Conservation (phyloP, 2,797 vertebrate species). For the Phaenicophaeus curvirostris region DNA sequence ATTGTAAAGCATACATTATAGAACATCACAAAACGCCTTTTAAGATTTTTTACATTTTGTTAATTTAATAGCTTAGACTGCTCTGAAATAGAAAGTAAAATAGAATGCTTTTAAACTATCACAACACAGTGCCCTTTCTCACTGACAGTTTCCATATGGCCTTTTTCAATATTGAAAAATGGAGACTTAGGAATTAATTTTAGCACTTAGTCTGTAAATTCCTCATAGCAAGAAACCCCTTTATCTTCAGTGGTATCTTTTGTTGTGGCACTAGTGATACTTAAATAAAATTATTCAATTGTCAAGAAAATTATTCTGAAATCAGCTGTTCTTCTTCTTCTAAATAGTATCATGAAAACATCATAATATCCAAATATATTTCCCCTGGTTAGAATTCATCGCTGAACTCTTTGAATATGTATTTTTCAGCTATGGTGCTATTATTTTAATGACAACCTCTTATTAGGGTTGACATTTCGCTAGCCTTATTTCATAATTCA, state of each 20-base stretch:
- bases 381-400: neutral
- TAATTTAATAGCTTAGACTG: neutral
- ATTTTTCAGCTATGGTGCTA: neutral
- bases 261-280: neutral
- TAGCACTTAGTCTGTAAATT: neutral
- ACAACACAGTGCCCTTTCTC: neutral
- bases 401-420: neutral
- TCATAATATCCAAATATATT: neutral
- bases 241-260: neutral
- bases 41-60: neutral
- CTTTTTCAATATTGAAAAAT: neutral
- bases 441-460: conserved; percentile 15
- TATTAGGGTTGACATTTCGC: conserved; percentile 13
- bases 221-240: neutral
- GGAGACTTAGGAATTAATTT: neutral
- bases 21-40: neutral
- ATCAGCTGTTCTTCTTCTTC: neutral
- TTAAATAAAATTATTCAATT: neutral
- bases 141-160: neutral
- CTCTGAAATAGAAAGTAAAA: neutral
- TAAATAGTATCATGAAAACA: neutral
- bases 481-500: conserved; percentile 1
- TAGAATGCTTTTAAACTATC: neutral
- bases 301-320: neutral
- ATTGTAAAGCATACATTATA: neutral